These are phyloP conservation scores for Ciconia maguari DNA, from an alignment of 2,113 vertebrate genomes.

Conservation along the genomic window DNA sequence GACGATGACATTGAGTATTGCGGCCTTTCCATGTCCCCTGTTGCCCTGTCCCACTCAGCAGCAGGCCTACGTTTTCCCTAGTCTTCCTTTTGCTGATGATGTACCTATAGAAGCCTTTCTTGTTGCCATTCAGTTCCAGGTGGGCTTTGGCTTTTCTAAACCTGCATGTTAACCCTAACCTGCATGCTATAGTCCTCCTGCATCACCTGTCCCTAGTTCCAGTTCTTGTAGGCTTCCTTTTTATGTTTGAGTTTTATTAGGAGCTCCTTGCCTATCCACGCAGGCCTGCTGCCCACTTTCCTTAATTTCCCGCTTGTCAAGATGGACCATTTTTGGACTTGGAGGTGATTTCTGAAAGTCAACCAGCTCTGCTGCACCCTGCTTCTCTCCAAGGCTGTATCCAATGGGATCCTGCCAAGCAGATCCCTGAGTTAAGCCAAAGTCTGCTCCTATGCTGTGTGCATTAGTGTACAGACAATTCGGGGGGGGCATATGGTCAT, in stretches of 20 bases:
- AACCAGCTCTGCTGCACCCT: neutral
- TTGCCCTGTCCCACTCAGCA: neutral
- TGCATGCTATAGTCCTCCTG: neutral
- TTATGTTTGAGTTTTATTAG: neutral
- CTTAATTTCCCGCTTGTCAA: neutral
- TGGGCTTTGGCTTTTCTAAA: neutral
- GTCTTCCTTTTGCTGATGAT: neutral
- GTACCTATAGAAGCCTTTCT: neutral
- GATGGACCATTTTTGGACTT: neutral
- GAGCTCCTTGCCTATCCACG: neutral
- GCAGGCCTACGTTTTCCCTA: neutral
- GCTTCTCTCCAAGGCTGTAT: neutral
- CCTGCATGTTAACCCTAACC: neutral
- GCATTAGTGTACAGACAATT: neutral
- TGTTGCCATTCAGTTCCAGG: neutral
- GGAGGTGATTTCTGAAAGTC: neutral
- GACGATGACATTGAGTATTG: neutral
- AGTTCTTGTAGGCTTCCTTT: neutral
- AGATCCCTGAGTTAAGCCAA: neutral
- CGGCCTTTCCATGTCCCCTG: neutral
- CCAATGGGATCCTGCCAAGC: neutral
- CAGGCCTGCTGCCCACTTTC: neutral
- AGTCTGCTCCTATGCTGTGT: neutral
- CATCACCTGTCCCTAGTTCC: neutral
- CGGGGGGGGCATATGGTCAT: no score